Evolutionary conservation across 2,797 vertebrate species (phyloP).

Genomic region (Falco columbarius): DNA sequence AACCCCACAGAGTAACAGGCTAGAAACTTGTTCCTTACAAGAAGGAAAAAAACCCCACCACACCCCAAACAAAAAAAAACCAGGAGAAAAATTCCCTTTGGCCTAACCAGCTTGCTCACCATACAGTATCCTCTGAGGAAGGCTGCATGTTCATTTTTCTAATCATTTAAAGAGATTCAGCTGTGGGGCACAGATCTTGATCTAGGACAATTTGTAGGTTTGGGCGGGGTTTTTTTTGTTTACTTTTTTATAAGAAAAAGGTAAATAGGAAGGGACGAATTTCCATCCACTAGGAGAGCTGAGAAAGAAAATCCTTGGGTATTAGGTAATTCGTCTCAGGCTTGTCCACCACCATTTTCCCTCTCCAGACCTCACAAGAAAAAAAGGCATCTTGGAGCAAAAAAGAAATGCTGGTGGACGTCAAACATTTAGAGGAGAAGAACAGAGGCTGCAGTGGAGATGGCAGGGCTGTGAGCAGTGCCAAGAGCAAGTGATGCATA

Average conservation of each 20-base stretch:
- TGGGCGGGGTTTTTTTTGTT: fast-evolving
- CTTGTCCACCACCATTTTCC: not conserved
- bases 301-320: conserved; percentile 17
- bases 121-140: not conserved
- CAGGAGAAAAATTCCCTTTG: not conserved
- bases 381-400: not conserved
- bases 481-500: conserved; percentile 67
- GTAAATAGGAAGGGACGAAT: not conserved
- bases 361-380: not conserved
- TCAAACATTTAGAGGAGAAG: conserved; percentile 44
- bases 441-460: conserved; percentile 47
- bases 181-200: not conserved
- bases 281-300: not conserved
- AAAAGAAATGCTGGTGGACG: conserved; percentile 36
- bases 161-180: not conserved
- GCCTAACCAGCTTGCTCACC: not conserved
- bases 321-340: conserved; percentile 2
- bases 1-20: not conserved
- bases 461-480: conserved; percentile 63
- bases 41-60: not conserved
- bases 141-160: not conserved
- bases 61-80: not conserved
- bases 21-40: not conserved
- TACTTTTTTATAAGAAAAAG: not conserved
- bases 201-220: not conserved